Base-by-base conservation (phyloP, 1,140 invertebrate species). In the Mya arenaria region DNA sequence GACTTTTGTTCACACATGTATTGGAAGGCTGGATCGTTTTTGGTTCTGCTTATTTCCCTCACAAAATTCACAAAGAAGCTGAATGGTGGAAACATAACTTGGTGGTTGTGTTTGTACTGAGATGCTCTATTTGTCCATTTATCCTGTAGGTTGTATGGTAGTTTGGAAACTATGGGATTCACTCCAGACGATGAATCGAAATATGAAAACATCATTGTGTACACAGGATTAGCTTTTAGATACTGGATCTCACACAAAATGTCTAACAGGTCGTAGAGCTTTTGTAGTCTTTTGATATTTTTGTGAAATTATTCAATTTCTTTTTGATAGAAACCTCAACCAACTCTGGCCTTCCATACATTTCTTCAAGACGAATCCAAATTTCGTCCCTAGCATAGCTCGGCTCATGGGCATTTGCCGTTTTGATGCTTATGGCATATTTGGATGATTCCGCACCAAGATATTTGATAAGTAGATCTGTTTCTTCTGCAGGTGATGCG, bases 401-500 rank as follows among this genome's bases (percentile, higher is more conserved):
- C n/a, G n/a, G n/a, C n/a, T n/a, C n/a, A n/a, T n/a, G n/a, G n/a
- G n/a, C n/a, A n/a, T n/a, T n/a, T n/a, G n/a, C n/a, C n/a, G n/a
- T n/a, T n/a, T n/a, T n/a, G n/a, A n/a, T n/a, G n/a, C n/a, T n/a
- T n/a, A n/a, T n/a, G n/a, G n/a, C n/a, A n/a, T n/a, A n/a, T n/a
- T n/a, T n/a, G n/a, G n/a, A n/a, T n/a, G n/a, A n/a, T n/a, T n/a
- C n/a, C n/a, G n/a, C n/a, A n/a, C 77, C 77, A 0, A 84, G 28
- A 71, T 65, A 81, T 23, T 73, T 71, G n/a, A 68, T 41, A 1
- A 82, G 3, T 13, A 84, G 15, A 52, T 84, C 78, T 32, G 82
- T 28, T 41, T 84, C 78, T 63, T 84, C 78, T 32, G 19, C 28
- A 0, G 55, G 72, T 0, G 65, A 28, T 4, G 56, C 56, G 10